Evolutionary conservation across 1,140 invertebrate species (phyloP).

Genomic region (Centruroides vittatus): DNA sequence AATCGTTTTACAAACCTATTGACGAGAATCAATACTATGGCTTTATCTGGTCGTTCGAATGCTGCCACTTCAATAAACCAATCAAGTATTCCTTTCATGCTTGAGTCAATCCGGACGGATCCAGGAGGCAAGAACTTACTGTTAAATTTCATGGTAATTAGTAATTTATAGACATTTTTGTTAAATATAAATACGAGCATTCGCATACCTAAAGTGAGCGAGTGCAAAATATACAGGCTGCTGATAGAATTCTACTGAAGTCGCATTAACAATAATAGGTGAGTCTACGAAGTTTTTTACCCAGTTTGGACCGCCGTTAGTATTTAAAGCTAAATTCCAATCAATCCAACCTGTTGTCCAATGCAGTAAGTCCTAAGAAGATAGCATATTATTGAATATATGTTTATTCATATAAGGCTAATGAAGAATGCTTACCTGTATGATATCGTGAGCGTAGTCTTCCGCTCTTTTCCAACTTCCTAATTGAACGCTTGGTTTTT

Average conservation of each 20-base stretch:
- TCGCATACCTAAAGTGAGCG: slow-evolving; percentile 49
- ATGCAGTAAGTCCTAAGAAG: slow-evolving; percentile 34
- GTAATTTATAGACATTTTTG: too few species aligned
- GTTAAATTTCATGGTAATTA: too few species aligned
- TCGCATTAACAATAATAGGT: slow-evolving; percentile 54
- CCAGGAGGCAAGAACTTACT: too few species aligned
- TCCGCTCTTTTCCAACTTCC: slow-evolving; percentile 60
- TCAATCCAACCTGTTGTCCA: slow-evolving; percentile 60
- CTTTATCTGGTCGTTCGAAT: too few species aligned
- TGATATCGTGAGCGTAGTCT: slow-evolving; percentile 49
- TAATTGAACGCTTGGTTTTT: slow-evolving; percentile 14
- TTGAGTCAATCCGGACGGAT: too few species aligned
- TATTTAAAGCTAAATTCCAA: slow-evolving; percentile 71
- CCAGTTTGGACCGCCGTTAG: slow-evolving; percentile 60
- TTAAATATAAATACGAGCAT: too few species aligned
- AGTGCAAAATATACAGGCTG: slow-evolving; percentile 78
- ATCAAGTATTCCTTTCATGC: too few species aligned
- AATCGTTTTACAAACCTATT: too few species aligned
- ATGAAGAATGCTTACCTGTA: slow-evolving; percentile 28
- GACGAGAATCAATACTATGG: too few species aligned
- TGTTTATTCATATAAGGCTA: too few species aligned
- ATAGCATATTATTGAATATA: too few species aligned
- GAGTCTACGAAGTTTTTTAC: slow-evolving; percentile 58
- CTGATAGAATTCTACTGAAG: slow-evolving; percentile 56
- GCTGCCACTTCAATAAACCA: too few species aligned